Evolutionary conservation across 2,797 vertebrate genomes (phyloP).

Genomic region (Hippopotamyrus pictus): DNA sequence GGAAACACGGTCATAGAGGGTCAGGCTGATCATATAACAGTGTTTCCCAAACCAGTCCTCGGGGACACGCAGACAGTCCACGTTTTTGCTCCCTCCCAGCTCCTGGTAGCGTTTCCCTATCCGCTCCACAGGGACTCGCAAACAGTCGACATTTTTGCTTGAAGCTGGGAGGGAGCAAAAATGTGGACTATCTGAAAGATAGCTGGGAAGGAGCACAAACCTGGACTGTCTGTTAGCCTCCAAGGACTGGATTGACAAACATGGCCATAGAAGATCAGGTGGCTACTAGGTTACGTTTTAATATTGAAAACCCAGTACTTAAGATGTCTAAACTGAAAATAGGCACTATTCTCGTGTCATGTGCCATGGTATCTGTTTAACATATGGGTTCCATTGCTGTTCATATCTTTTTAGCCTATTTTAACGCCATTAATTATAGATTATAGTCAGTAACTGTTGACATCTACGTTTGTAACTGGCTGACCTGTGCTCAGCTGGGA

Average conservation of each 20-base stretch:
- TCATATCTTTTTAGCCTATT: neutral
- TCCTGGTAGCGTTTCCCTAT: no score
- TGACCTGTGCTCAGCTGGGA: conserved; percentile 90
- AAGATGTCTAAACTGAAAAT: neutral
- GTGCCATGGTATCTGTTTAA: neutral
- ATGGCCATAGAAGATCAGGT: neutral
- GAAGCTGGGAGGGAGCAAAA: neutral
- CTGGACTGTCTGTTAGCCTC: neutral
- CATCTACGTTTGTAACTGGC: neutral
- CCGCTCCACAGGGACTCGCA: no score
- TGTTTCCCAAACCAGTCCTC: no score
- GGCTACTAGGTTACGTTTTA: neutral
- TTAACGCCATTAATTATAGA: neutral
- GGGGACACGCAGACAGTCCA: neutral
- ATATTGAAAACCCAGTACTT: neutral
- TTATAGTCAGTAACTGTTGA: neutral
- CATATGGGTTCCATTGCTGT: neutral
- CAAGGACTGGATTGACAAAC: neutral
- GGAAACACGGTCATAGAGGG: no score
- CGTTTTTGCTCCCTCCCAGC: no score
- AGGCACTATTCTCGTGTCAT: neutral
- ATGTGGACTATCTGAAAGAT: neutral
- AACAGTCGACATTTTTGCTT: neutral
- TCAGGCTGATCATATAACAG: no score
- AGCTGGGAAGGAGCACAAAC: neutral